A percentile compares a stretch with the other conserved stretches of the same genome.
Conservation (phyloP, 2,888 invertebrate species). For the Microctonus aethiopoides region DNA sequence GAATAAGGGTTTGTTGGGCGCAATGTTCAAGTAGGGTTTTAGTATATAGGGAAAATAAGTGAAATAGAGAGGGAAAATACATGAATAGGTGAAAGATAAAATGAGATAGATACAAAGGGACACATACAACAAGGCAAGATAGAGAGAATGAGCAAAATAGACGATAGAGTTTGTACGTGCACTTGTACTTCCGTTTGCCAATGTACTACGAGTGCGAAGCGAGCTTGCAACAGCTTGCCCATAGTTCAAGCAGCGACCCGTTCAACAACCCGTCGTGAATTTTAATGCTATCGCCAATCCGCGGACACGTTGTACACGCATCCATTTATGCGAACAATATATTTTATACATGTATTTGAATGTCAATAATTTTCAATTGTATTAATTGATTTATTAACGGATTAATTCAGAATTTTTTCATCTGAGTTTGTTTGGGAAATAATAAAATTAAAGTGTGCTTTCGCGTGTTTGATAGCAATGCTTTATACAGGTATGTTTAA, state of each 20-base stretch:
- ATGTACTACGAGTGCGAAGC: constrained; percentile 19
- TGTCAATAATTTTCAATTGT: too few species aligned
- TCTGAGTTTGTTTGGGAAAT: too few species aligned
- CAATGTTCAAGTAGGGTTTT: background rate
- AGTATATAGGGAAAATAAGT: background rate
- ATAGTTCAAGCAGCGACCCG: constrained; percentile 55
- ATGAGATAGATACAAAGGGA: constrained; percentile 25
- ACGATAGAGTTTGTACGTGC: constrained; percentile 27
- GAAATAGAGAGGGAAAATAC: constrained; percentile 1
- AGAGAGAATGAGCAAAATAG: constrained; percentile 24
- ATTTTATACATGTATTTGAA: background rate
- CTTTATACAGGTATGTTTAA: too few species aligned
- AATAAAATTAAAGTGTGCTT: too few species aligned
- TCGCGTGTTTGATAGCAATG: too few species aligned
- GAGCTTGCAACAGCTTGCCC: constrained; percentile 62
- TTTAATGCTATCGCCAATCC: constrained; percentile 56
- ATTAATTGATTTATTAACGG: too few species aligned
- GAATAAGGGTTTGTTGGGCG: background rate
- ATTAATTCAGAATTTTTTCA: too few species aligned
- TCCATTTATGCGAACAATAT: constrained; percentile 8
- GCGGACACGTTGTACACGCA: constrained; percentile 31
- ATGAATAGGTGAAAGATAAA: constrained; percentile 19
- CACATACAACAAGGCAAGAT: constrained; percentile 16
- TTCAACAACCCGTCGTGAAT: constrained; percentile 56
- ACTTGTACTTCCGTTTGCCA: constrained; percentile 29